Percentiles rank a stretch among this genome's conserved stretches.
These are phyloP conservation scores for Thymelicus sylvestris DNA, from an alignment of 2,888 invertebrate species.

Conservation along the genomic window DNA sequence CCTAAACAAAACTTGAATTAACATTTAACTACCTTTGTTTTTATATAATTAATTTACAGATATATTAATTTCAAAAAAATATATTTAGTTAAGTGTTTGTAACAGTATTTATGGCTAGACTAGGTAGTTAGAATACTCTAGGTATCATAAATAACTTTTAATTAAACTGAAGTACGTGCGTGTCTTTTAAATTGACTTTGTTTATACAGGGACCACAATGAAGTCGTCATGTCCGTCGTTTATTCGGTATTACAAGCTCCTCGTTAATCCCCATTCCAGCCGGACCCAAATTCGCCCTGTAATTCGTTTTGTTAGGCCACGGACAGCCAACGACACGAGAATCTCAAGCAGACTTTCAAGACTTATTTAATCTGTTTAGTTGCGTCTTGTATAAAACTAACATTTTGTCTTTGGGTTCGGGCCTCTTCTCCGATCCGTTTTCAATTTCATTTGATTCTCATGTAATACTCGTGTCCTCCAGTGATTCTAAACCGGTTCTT, in stretches of 20 bases:
- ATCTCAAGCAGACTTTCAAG: conserved; percentile 5
- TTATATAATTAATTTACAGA: too few species aligned
- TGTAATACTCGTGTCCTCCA: too few species aligned
- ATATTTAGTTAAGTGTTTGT: too few species aligned
- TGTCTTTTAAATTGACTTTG: conserved; percentile 12
- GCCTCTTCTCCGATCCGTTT: too few species aligned
- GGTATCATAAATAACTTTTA: conserved; percentile 11
- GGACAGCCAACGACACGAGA: not conserved
- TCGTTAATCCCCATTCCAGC: not conserved
- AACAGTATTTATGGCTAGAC: too few species aligned
- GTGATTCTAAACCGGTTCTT: too few species aligned
- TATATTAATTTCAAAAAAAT: too few species aligned
- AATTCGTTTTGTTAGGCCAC: conserved; percentile 15
- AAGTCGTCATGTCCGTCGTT: conserved; percentile 9
- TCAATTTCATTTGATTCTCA: too few species aligned
- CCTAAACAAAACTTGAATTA: too few species aligned
- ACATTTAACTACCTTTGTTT: too few species aligned
- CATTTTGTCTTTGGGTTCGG: too few species aligned
- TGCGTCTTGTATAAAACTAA: too few species aligned
- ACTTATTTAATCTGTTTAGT: not conserved
- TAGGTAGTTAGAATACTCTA: not conserved
- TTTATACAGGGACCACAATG: conserved; percentile 3
- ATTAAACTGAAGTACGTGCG: conserved; percentile 14
- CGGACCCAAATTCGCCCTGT: conserved; percentile 1
- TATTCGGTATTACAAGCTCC: not conserved